These are phyloP conservation scores for Malurus splendens DNA, from an alignment of 2,797 vertebrate species.

Conservation along the genomic window DNA sequence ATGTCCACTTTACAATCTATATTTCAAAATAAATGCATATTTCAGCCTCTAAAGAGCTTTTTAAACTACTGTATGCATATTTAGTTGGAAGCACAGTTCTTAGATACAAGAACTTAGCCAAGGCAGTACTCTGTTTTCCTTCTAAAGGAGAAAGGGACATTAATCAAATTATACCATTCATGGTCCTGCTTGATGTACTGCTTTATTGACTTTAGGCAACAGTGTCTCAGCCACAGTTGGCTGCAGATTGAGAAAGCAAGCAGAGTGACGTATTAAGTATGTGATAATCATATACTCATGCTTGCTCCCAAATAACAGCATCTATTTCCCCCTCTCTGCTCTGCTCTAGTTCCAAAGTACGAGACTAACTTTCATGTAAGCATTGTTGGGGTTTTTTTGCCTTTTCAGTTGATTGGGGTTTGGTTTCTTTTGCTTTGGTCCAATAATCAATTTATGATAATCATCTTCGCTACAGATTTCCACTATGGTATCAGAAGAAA, in stretches of 20 bases:
- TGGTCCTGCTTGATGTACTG: neutral
- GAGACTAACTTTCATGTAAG: neutral
- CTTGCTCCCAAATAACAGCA: neutral
- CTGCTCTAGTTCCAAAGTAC: neutral
- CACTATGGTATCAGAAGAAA: neutral
- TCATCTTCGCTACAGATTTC: neutral
- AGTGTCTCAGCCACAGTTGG: neutral
- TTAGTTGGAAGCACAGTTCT: neutral
- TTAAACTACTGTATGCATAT: neutral
- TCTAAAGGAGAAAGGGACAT: neutral
- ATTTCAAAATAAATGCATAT: neutral
- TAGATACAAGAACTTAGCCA: neutral
- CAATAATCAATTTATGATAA: neutral
- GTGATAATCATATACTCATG: neutral
- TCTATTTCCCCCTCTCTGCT: neutral
- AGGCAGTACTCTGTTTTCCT: neutral
- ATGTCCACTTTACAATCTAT: neutral
- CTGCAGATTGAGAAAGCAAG: neutral
- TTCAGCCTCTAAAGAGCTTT: neutral
- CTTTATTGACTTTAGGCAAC: neutral
- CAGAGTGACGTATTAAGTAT: neutral
- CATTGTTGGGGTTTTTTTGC: neutral
- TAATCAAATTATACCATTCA: neutral
- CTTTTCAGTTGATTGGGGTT: neutral
- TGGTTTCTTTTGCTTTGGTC: neutral